Evolutionary conservation across 2,888 invertebrate species (phyloP), one percentile per base, ranked within the genome.

Genomic region (Erebia epiphron): DNA sequence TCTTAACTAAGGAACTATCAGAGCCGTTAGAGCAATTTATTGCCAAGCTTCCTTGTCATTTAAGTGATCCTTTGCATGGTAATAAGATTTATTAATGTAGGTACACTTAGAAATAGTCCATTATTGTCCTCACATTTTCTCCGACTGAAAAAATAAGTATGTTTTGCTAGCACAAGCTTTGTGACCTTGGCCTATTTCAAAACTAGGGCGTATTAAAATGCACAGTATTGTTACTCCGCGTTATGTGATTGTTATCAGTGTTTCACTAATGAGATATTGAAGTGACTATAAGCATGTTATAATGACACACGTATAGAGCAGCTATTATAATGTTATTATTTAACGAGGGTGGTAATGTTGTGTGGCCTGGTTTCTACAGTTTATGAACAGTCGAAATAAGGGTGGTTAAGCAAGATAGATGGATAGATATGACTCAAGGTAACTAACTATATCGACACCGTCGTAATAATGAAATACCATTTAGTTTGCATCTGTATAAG

Each of bases 131-230:
- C 18, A 54, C 18, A 52, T 52, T 52, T 16, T 52, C n/a, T n/a
- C 52, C 52, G 16, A 52, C 9, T 52, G 52, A 52, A 16, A 16
- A 52, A 50, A 7, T 18, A 54, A 54, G 54, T 54, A 3, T 18
- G 54, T 54, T 16, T 54, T 16, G 18, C 11, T 54, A 16, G 54
- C 18, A 18, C 54, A 54, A 2, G 54, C 3, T 54, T 9, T 18
- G 10, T 10, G 54, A 10, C 54, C 54, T 3, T 54, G 54, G 18
- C 54, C 16, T 16, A 18, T 18, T 54, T 54, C 10, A 10, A 18
- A 54, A 54, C 18, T 54, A 18, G 54, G 18, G 54, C 54, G 16
- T 54, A 54, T 54, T 54, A 54, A 18, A 54, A 54, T 54, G 54
- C 54, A 16, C 54, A 54, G 54, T 18, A 54, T 18, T 54, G 54